These are phyloP conservation scores for Hypomesus transpacificus DNA, from an alignment of 2,113 vertebrate species.

Conservation along the genomic window DNA sequence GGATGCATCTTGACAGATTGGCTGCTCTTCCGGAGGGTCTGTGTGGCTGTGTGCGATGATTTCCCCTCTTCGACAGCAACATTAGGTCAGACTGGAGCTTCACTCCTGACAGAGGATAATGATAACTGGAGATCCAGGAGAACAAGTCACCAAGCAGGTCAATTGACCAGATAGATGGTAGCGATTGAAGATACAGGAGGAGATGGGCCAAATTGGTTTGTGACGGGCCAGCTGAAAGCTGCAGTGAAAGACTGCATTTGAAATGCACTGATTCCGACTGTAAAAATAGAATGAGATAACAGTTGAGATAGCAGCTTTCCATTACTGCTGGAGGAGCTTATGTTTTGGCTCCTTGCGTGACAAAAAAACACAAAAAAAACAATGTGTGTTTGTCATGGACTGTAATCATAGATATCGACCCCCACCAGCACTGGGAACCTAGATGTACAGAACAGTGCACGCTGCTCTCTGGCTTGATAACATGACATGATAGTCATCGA, in stretches of 20 bases:
- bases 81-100: constrained; percentile 37
- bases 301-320: constrained; percentile 17
- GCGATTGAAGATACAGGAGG: constrained; percentile 42
- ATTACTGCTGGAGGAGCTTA: constrained; percentile 7
- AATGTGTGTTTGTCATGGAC: too few relatives aligned
- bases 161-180: constrained; percentile 27
- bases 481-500: too few relatives aligned
- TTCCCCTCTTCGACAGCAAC: constrained; percentile 12
- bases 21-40: background rate
- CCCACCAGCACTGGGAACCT: too few relatives aligned
- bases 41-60: background rate
- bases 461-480: too few relatives aligned
- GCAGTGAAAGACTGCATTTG: constrained; percentile 35
- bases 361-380: too few relatives aligned
- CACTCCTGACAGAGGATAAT: constrained; percentile 29
- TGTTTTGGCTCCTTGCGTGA: background rate
- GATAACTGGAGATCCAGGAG: constrained; percentile 27
- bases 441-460: too few relatives aligned
- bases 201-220: constrained; percentile 11
- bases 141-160: constrained; percentile 15
- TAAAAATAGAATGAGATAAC: constrained; percentile 23
- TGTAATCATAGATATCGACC: too few relatives aligned
- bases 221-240: constrained; percentile 31
- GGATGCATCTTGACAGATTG: background rate
- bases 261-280: constrained; percentile 26